These are phyloP conservation scores for Eufriesea mexicana DNA, from an alignment of 1,140 invertebrate species.

Conservation along the genomic window DNA sequence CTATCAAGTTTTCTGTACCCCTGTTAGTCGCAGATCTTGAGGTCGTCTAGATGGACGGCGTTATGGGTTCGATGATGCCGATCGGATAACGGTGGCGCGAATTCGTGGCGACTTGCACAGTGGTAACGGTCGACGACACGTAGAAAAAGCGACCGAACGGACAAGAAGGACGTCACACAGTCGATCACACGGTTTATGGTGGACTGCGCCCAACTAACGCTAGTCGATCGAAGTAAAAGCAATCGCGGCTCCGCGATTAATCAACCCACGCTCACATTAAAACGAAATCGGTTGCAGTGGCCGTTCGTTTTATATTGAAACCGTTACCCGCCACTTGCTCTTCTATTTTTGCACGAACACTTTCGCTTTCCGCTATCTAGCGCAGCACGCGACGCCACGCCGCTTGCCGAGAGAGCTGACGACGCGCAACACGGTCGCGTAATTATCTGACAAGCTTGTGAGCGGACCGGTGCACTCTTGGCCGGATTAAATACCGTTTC, in stretches of 20 bases:
- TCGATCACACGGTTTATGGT: background rate
- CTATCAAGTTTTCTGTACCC: background rate
- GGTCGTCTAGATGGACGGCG: background rate
- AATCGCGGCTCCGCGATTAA: conserved; percentile 7
- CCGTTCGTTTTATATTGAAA: conserved; percentile 51
- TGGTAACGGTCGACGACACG: conserved; percentile 1
- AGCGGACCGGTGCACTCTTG: background rate
- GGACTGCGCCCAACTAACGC: background rate
- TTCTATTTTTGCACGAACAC: conserved; percentile 59
- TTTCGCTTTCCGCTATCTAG: conserved; percentile 54
- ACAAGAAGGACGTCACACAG: background rate
- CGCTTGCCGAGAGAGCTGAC: conserved; percentile 4
- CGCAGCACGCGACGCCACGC: background rate
- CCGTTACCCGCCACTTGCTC: conserved; percentile 33
- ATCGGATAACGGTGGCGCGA: background rate
- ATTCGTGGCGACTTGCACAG: background rate
- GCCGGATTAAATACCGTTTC: background rate
- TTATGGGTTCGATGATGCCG: background rate
- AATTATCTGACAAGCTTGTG: conserved; percentile 33
- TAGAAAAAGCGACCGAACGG: background rate
- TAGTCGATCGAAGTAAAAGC: conserved; percentile 43
- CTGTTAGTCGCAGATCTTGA: background rate
- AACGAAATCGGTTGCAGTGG: conserved; percentile 46
- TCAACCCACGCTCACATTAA: conserved; percentile 49
- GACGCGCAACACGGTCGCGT: background rate